Evolutionary conservation across 2,797 vertebrate species (phyloP).

Genomic region (Rhyacichthys aspro): DNA sequence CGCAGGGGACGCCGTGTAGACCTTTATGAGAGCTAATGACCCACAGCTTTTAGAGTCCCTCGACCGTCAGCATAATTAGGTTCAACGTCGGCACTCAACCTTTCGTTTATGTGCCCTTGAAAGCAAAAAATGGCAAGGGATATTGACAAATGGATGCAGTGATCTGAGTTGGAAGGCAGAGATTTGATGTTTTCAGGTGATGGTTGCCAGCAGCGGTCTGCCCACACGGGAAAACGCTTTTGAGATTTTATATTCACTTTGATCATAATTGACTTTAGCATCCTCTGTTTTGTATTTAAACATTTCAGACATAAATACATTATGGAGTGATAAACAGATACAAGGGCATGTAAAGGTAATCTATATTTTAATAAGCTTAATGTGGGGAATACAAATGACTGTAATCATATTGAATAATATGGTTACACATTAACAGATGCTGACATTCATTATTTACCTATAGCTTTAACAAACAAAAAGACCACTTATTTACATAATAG

Average conservation of each 20-base stretch:
- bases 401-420: constrained; percentile 5
- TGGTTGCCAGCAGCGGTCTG: constrained; percentile 28
- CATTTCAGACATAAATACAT: constrained; percentile 4
- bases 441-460: constrained; percentile 1
- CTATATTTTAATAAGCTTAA: constrained; percentile 13
- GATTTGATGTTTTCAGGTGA: constrained; percentile 41
- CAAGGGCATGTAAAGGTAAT: constrained; percentile 6
- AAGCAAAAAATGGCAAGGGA: constrained; percentile 70
- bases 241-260: constrained; percentile 4
- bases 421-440: constrained; percentile 3
- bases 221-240: constrained; percentile 9
- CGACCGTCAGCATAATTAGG: constrained; percentile 84
- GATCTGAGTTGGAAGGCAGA: constrained; percentile 35
- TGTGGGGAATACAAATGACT: constrained; percentile 6
- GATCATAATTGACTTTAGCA: constrained; percentile 11
- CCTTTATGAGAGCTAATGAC: constrained; percentile 84
- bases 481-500: background rate
- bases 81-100: constrained; percentile 77
- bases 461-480: constrained; percentile 1
- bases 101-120: constrained; percentile 77
- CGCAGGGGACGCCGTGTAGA: constrained; percentile 73
- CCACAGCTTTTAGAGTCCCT: constrained; percentile 79
- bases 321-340: constrained; percentile 3
- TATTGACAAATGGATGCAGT: constrained; percentile 76
- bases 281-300: constrained; percentile 10